Base-by-base conservation (phyloP, 2,113 vertebrate species). In the Lichenostomus cassidix region DNA sequence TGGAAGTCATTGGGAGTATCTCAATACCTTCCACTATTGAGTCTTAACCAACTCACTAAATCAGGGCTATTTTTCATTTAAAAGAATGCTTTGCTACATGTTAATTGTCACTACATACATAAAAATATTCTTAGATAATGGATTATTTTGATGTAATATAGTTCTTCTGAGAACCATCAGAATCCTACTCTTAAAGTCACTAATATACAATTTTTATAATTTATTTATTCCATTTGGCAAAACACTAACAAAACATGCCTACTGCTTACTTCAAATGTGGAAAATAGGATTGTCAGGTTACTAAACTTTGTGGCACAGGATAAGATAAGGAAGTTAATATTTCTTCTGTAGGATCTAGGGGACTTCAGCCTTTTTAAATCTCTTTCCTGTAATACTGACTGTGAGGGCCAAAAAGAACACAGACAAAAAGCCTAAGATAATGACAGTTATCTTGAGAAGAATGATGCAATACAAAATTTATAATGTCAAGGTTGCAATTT, bases 391-490 rank as follows among this genome's bases (percentile, higher is more conserved):
- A 12, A 29, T 76, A 80, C 49, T 87, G 82, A 82, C 46, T 92
- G 75, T 95, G 90, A 95, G 77, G 83, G 82, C 73, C 90, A 93
- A 97, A 96, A 96, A 90, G 39, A 95, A 55, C 86, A 69, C 27
- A 92, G 83, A 78, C 53, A 94, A 96, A 97, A 97, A 96, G 96
- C 89, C 83, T 76, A 87, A 90, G 49, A 27, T 70, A 77, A 55
- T 95, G 91, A 82, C 92, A 93, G 44, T 87, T 70, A 95, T 93
- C 83, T 92, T 96, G 83, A 94, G 64, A 96, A 39, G 31, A 92
- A 71, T 5, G 3, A 74, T 53, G 31, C 68, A 80, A 62, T 83
- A 83, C 44, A 81, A 77, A 95, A 96, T 90, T 97, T 95, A 95
- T 87, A 83, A 47, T 92, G 44, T 90, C 94, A 92, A 95, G 75